A percentile compares a stretch with the other conserved stretches of the same genome.
These are phyloP conservation scores for Orthosia gracilis DNA, from an alignment of 2,888 invertebrate species.

Conservation along the genomic window DNA sequence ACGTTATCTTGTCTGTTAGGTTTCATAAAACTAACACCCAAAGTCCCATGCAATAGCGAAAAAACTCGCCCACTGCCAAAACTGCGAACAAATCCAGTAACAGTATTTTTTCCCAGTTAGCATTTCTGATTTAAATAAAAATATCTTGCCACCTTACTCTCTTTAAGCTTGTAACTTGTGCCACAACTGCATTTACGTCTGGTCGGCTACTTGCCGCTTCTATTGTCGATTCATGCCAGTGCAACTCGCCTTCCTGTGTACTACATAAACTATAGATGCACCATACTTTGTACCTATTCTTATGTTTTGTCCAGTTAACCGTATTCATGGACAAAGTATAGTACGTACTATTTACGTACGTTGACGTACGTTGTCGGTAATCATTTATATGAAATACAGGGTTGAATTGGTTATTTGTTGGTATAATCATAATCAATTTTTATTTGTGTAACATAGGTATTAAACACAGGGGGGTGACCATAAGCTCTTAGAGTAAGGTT, in stretches of 20 bases:
- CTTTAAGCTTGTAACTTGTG: constrained; percentile 60
- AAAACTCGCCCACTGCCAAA: no score
- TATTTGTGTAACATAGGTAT: no score
- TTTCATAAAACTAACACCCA: no score
- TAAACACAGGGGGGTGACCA: no score
- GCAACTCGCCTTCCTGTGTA: constrained; percentile 35
- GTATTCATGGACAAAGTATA: background rate
- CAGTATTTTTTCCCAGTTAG: no score
- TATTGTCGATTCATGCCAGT: constrained; percentile 73
- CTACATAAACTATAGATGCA: constrained; percentile 19
- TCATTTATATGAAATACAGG: background rate
- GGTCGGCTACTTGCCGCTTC: constrained; percentile 84
- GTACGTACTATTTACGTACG: background rate
- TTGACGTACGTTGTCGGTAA: background rate
- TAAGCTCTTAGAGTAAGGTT: no score
- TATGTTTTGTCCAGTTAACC: background rate
- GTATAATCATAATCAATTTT: no score
- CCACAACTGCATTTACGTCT: constrained; percentile 74
- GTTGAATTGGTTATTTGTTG: no score
- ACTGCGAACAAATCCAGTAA: no score
- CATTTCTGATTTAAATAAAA: background rate
- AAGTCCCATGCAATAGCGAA: no score
- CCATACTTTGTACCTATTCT: constrained; percentile 2
- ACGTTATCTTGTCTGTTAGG: no score
- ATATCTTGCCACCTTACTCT: background rate